phyloP scores from a whole-genome alignment of 2,797 vertebrate species.

The Notolabrus celidotus region DNA sequence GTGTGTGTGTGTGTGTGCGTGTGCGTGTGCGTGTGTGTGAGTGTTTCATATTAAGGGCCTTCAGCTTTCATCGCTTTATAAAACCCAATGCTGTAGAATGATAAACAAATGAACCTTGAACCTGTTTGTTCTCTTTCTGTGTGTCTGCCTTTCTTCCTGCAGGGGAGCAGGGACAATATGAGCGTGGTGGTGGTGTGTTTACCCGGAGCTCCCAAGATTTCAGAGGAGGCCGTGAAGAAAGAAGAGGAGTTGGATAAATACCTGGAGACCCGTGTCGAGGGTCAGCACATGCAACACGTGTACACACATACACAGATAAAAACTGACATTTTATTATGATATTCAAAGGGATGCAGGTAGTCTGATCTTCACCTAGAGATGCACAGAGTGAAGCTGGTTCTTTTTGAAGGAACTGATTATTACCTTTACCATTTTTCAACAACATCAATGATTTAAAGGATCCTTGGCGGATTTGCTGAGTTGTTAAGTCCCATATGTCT shows the following conservation, averaged over 20 bases:
- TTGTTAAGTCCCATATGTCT: background rate
- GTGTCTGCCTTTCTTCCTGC: constrained; percentile 25
- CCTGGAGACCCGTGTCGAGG: constrained; percentile 96
- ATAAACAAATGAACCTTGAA: background rate
- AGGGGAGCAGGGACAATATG: constrained; percentile 99
- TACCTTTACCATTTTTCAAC: too few species aligned
- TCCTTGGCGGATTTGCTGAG: background rate
- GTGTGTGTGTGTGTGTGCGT: too few species aligned
- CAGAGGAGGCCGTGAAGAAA: constrained; percentile 95
- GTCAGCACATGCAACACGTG: constrained; percentile 78
- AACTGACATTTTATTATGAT: background rate
- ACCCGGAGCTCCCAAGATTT: constrained; percentile 95
- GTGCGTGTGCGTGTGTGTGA: too few species aligned
- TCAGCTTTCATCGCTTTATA: background rate
- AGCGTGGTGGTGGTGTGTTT: constrained; percentile 99
- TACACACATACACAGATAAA: background rate
- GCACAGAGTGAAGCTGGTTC: background rate
- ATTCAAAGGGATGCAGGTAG: background rate
- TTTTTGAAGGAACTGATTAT: too few species aligned
- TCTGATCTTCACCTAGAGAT: background rate
- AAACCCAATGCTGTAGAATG: background rate
- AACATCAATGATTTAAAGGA: too few species aligned
- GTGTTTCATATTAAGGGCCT: background rate
- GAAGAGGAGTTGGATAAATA: constrained; percentile 97
- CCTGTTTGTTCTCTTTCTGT: constrained; percentile 6